phyloP scores from a whole-genome alignment of 2,113 vertebrate species.

The Xiphophorus maculatus region DNA sequence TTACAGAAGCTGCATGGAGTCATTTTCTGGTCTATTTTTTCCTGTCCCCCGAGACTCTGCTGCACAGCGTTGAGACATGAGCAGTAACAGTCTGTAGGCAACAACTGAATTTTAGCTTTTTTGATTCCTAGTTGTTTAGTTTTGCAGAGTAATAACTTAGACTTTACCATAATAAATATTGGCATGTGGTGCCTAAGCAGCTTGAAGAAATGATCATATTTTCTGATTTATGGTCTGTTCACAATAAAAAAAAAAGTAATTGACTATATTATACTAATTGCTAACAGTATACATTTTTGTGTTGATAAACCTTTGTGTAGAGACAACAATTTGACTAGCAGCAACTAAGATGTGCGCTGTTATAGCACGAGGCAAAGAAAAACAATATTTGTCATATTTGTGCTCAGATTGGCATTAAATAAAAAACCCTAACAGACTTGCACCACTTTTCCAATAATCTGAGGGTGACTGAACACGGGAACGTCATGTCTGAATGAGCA shows the following conservation, averaged over 20 bases:
- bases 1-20: slow-evolving; percentile 31
- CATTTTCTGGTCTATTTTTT: slow-evolving; percentile 33
- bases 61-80: slow-evolving; percentile 9
- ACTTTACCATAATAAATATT: not conserved
- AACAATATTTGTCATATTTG: not conserved
- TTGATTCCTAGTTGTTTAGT: not conserved
- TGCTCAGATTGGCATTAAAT: not conserved
- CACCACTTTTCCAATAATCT: not conserved
- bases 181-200: no score
- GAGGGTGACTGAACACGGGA: not conserved
- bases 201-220: no score
- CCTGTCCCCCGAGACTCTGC: slow-evolving; percentile 14
- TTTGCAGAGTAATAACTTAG: slow-evolving; percentile 1
- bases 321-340: not conserved
- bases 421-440: not conserved
- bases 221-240: not conserved
- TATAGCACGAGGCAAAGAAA: not conserved
- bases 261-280: not conserved
- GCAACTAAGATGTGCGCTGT: not conserved
- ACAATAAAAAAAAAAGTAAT: not conserved
- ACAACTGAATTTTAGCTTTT: slow-evolving; percentile 10
- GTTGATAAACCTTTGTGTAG: not conserved
- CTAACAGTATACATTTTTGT: not conserved
- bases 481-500: not conserved
- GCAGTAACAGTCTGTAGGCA: not conserved